Evolutionary conservation across 2,888 invertebrate species (phyloP).

Genomic region (Heliconius ismenius): DNA sequence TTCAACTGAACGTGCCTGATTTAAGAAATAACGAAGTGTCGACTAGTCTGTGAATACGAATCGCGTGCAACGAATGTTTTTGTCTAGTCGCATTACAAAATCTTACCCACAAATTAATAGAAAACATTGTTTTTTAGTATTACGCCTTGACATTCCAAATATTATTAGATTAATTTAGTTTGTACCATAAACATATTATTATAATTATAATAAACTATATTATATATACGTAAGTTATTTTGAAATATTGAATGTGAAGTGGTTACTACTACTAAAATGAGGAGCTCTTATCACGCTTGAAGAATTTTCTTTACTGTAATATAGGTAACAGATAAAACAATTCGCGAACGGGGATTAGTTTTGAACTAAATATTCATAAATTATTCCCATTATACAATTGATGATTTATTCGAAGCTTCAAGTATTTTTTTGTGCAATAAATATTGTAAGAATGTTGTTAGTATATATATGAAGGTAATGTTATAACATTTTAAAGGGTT

Average conservation of each 20-base stretch:
- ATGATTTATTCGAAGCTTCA: not conserved
- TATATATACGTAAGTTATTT: not conserved
- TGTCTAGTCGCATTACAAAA: constrained; percentile 67
- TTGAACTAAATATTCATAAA: too few species aligned
- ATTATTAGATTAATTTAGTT: constrained; percentile 35
- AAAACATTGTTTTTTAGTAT: constrained; percentile 38
- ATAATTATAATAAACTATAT: not conserved
- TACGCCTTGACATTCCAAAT: constrained; percentile 40
- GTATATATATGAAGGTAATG: too few species aligned
- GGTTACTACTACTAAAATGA: not conserved
- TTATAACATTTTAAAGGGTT: not conserved
- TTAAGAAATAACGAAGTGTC: constrained; percentile 67
- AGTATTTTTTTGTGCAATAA: constrained; percentile 11
- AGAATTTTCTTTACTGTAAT: not conserved
- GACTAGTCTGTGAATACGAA: constrained; percentile 62
- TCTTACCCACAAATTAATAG: constrained; percentile 9
- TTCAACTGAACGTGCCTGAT: constrained; percentile 71
- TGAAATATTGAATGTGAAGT: not conserved
- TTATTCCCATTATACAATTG: not conserved
- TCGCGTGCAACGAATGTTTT: constrained; percentile 44
- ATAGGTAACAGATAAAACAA: too few species aligned
- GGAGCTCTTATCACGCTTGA: not conserved
- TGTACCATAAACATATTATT: constrained; percentile 24
- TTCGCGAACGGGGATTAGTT: too few species aligned
- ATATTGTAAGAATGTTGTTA: not conserved